phyloP scores from a whole-genome alignment of 2,888 invertebrate species.

The Pomacea canaliculata region DNA sequence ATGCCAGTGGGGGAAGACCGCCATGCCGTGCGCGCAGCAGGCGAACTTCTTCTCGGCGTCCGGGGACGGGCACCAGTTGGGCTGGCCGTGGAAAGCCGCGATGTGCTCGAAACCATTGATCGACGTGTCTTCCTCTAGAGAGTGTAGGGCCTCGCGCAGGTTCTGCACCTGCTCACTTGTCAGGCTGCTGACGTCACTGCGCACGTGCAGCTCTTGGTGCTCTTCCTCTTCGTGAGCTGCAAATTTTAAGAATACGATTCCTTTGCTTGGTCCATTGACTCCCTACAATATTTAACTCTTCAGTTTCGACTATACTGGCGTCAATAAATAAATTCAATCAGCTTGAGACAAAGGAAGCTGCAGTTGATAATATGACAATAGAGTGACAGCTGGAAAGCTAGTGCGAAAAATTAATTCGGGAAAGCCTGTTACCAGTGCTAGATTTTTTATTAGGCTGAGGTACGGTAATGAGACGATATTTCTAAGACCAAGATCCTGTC shows the following conservation, averaged over 20 bases:
- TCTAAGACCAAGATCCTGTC: no score
- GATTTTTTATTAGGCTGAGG: no score
- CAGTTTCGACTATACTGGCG: no score
- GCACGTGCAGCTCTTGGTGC: background rate
- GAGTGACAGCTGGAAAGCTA: no score
- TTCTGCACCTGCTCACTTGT: slow-evolving; percentile 30
- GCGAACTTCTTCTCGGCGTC: slow-evolving; percentile 38
- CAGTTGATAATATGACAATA: no score
- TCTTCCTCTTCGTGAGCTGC: slow-evolving; percentile 1
- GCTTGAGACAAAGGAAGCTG: no score
- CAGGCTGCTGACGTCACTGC: slow-evolving; percentile 33
- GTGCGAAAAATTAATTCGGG: no score
- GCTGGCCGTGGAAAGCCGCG: slow-evolving; percentile 42
- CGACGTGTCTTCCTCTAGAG: slow-evolving; percentile 30
- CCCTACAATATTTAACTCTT: no score
- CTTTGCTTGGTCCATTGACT: no score
- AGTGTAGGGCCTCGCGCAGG: slow-evolving; percentile 33
- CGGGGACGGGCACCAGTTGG: slow-evolving; percentile 39
- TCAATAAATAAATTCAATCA: no score
- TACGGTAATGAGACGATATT: no score
- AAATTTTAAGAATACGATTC: background rate
- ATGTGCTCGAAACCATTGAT: slow-evolving; percentile 32
- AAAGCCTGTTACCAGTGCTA: no score
- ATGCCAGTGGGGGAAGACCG: slow-evolving; percentile 44
- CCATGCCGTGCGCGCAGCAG: slow-evolving; percentile 41